phyloP scores from a whole-genome alignment of 2,888 invertebrate species.

The Anorthoa munda region DNA sequence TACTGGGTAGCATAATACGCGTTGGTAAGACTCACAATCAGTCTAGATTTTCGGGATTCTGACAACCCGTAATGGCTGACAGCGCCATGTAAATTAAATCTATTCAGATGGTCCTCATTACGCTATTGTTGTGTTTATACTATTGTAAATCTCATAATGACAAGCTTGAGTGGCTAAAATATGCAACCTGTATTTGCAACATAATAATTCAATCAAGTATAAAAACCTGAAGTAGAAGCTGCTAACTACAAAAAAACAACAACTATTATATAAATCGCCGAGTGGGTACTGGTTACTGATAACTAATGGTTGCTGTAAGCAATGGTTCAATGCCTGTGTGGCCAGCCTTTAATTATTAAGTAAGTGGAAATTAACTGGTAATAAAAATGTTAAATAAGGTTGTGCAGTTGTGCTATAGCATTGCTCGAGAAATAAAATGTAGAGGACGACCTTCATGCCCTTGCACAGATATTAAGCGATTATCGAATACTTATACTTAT shows the following conservation, averaged over 20 bases:
- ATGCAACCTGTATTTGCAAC: slow-evolving; percentile 9
- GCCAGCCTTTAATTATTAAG: slow-evolving; percentile 1
- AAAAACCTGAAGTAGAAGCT: slow-evolving; percentile 15
- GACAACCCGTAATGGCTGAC: too few relatives aligned
- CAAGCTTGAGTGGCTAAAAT: slow-evolving; percentile 13
- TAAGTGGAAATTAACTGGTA: slow-evolving; percentile 1
- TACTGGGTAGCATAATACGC: too few relatives aligned
- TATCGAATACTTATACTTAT: neutral
- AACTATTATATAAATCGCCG: slow-evolving; percentile 22
- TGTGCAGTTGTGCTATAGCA: neutral
- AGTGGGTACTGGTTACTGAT: slow-evolving; percentile 23
- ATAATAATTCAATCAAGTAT: slow-evolving; percentile 3
- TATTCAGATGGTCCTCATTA: neutral
- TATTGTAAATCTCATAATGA: neutral
- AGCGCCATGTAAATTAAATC: too few relatives aligned
- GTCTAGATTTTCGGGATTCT: too few relatives aligned
- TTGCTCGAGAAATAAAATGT: slow-evolving; percentile 15
- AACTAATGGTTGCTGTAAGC: slow-evolving; percentile 19
- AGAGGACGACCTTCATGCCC: neutral
- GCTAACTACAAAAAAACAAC: slow-evolving; percentile 24
- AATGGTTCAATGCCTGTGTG: slow-evolving; percentile 30
- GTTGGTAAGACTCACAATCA: too few relatives aligned
- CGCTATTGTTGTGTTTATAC: neutral
- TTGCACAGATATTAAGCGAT: slow-evolving; percentile 5
- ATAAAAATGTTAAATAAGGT: slow-evolving; percentile 3